These are phyloP conservation scores for Sarcophaga peregrina DNA, from an alignment of 1,140 invertebrate genomes.

Conservation along the genomic window DNA sequence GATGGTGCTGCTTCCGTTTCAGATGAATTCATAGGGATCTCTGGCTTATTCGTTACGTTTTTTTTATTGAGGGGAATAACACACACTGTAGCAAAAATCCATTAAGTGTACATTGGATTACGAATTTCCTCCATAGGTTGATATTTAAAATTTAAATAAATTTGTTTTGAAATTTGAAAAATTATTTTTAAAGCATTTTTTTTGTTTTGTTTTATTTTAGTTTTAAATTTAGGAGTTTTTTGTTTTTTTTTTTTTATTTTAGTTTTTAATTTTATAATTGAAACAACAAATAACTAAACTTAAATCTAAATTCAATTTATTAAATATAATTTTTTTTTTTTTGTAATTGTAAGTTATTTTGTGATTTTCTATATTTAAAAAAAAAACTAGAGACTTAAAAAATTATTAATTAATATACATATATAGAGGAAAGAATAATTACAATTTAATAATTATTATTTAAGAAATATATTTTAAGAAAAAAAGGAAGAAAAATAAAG, in stretches of 20 bases:
- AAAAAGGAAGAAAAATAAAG: too few relatives aligned
- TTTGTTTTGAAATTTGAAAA: too few relatives aligned
- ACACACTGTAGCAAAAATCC: too few relatives aligned
- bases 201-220: conserved; percentile 2
- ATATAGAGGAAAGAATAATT: neutral
- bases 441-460: too few relatives aligned
- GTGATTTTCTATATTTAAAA: neutral
- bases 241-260: neutral
- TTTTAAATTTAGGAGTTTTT: conserved; percentile 8
- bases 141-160: too few relatives aligned
- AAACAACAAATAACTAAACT: conserved; percentile 41
- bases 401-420: neutral
- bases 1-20: too few relatives aligned
- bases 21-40: too few relatives aligned
- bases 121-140: too few relatives aligned
- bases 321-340: neutral
- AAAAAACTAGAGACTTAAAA: conserved; percentile 1
- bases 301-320: conserved; percentile 17
- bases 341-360: neutral
- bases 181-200: conserved; percentile 36
- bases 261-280: conserved; percentile 27
- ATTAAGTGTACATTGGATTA: too few relatives aligned
- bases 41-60: too few relatives aligned
- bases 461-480: neutral
- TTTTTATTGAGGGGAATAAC: too few relatives aligned